Percentiles rank a stretch among this genome's conserved stretches.
Conservation (phyloP, 2,113 vertebrate genomes). For the Entomyzon cyanotis region DNA sequence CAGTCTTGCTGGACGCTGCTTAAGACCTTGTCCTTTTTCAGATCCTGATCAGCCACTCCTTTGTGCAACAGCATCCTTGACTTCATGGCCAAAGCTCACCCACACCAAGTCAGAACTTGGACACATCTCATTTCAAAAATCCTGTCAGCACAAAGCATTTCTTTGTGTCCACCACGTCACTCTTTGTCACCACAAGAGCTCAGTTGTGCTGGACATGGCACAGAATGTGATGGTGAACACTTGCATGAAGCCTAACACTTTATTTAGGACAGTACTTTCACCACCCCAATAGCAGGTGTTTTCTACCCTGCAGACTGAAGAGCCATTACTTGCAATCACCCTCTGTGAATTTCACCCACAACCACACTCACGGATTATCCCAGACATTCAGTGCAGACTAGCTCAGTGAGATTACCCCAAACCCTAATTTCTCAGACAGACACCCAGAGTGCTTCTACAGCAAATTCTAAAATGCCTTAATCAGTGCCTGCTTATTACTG, state of each 20-base stretch:
- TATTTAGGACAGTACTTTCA: neutral
- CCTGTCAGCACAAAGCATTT: neutral
- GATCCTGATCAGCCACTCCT: neutral
- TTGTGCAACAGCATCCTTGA: neutral
- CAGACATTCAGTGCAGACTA: neutral
- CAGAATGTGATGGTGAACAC: neutral
- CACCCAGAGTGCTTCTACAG: neutral
- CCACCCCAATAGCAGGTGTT: neutral
- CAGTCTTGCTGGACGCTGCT: neutral
- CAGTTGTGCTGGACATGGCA: neutral
- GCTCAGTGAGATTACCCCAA: neutral
- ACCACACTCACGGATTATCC: neutral
- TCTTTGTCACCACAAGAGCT: neutral
- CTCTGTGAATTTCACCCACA: neutral
- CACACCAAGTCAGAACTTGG: neutral
- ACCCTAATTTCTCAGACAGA: neutral
- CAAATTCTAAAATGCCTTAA: neutral
- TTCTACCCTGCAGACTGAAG: neutral
- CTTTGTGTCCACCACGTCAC: neutral
- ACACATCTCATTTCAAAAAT: neutral
- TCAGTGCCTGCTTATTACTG: neutral
- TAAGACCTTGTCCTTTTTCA: neutral
- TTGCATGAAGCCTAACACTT: neutral
- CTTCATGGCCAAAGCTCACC: neutral
- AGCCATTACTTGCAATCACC: neutral